Conservation (phyloP, 2,888 invertebrate species). For the Steromphala cineraria region DNA sequence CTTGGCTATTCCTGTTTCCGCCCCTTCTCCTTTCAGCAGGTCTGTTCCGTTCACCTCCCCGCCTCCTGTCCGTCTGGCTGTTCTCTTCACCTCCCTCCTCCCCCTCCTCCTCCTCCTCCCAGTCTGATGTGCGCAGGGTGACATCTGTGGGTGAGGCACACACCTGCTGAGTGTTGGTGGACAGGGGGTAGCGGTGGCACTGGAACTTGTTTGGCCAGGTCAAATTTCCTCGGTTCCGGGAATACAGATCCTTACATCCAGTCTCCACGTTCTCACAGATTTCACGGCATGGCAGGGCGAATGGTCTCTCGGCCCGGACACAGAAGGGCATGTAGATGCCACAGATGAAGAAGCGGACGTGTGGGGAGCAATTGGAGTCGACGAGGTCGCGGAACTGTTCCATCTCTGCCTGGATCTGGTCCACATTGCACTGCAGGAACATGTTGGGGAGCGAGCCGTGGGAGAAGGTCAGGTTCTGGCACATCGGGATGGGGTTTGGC, state of each 20-base stretch:
- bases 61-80: no score
- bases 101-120: background rate
- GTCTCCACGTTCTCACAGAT: slow-evolving; percentile 49
- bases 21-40: no score
- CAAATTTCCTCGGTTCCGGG: slow-evolving; percentile 43
- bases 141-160: slow-evolving; percentile 54
- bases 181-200: slow-evolving; percentile 56
- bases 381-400: slow-evolving; percentile 44
- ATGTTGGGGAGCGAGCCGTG: slow-evolving; percentile 57
- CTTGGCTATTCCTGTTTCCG: no score
- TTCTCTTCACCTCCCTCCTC: background rate
- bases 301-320: slow-evolving; percentile 31
- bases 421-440: slow-evolving; percentile 51
- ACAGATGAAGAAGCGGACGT: slow-evolving; percentile 52
- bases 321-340: slow-evolving; percentile 55
- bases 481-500: slow-evolving; percentile 45
- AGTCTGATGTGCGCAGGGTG: background rate
- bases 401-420: slow-evolving; percentile 43
- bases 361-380: slow-evolving; percentile 39
- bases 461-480: slow-evolving; percentile 45
- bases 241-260: slow-evolving; percentile 43
- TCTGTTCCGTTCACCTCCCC: no score
- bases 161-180: slow-evolving; percentile 14
- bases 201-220: slow-evolving; percentile 65
- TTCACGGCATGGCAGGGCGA: slow-evolving; percentile 53